Evolutionary conservation across 2,888 invertebrate genomes (phyloP), one percentile per base, ranked within the genome.

Genomic region (Mellilla xanthometata): DNA sequence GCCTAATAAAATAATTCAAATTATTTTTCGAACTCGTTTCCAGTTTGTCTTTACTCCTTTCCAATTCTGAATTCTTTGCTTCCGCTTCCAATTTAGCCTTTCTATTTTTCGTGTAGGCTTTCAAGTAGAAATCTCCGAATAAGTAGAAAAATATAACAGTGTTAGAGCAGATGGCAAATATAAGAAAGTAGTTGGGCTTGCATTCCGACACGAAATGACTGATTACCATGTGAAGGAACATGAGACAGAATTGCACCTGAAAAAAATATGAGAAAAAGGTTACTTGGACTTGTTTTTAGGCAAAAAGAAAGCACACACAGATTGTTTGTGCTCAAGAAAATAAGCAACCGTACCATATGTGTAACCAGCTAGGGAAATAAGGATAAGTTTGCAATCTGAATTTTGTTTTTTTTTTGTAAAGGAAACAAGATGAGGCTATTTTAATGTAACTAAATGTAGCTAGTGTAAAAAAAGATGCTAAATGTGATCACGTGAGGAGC

Each of bases 231-330:
- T 80, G 72, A 0, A 66, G 4, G 35, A 77, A 58, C 40, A 77
- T 65, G 3, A 72, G 7, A 2, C 60, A 44, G 44, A 80, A 77
- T 50, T 80, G 80, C 1, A 74, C 32, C 80, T 80, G 73, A 28
- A 72, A 31, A 34, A 39, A 52, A 41, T 32, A 19, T 19, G 15
- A 19, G 4, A 19, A 19, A n/a, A n/a, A n/a, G n/a, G n/a, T n/a
- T n/a, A n/a, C n/a, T n/a, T n/a, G n/a, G n/a, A n/a, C n/a, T n/a
- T n/a, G n/a, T n/a, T n/a, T n/a, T n/a, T n/a, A n/a, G n/a, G n/a
- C n/a, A n/a, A n/a, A n/a, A n/a, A n/a, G n/a, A n/a, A n/a, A n/a
- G n/a, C n/a, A n/a, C n/a, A n/a, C n/a, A n/a, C n/a, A n/a, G n/a
- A n/a, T n/a, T n/a, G n/a, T n/a, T n/a, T n/a, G n/a, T n/a, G n/a